phyloP scores from a whole-genome alignment of 2,797 vertebrate genomes.

The Limosa lapponica region DNA sequence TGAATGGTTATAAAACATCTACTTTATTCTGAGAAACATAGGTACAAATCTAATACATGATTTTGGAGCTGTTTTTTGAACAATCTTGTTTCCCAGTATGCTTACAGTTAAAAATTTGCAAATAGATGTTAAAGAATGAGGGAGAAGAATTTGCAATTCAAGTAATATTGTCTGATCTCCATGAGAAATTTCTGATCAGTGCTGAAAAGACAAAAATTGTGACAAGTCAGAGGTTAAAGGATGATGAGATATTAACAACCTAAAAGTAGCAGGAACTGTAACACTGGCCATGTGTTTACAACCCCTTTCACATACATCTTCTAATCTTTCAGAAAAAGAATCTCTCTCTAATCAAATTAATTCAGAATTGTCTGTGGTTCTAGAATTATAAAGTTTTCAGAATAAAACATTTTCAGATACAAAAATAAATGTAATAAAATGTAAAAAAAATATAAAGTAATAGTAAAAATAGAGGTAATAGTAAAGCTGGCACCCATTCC shows the following conservation, averaged over 20 bases:
- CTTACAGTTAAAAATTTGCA: background rate
- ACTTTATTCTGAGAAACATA: background rate
- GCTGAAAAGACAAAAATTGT: background rate
- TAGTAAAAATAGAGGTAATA: background rate
- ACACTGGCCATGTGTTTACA: background rate
- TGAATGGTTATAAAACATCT: background rate
- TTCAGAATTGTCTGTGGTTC: background rate
- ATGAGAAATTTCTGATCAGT: background rate
- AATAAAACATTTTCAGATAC: background rate
- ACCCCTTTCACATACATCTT: accelerated
- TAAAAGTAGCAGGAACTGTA: background rate
- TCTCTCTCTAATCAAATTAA: background rate
- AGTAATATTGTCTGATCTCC: background rate
- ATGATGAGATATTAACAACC: background rate
- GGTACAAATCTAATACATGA: background rate
- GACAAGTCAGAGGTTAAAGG: background rate
- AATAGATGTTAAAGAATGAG: background rate
- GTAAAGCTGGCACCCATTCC: background rate
- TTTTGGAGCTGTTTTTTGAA: background rate
- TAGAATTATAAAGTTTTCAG: background rate
- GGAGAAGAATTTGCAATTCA: background rate
- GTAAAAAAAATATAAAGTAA: background rate
- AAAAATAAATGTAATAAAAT: background rate
- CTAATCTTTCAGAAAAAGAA: background rate
- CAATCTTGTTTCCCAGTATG: background rate